Evolutionary conservation across 2,888 invertebrate species (phyloP), one percentile per base, ranked within the genome.

Genomic region (Petrolisthes manimaculis): DNA sequence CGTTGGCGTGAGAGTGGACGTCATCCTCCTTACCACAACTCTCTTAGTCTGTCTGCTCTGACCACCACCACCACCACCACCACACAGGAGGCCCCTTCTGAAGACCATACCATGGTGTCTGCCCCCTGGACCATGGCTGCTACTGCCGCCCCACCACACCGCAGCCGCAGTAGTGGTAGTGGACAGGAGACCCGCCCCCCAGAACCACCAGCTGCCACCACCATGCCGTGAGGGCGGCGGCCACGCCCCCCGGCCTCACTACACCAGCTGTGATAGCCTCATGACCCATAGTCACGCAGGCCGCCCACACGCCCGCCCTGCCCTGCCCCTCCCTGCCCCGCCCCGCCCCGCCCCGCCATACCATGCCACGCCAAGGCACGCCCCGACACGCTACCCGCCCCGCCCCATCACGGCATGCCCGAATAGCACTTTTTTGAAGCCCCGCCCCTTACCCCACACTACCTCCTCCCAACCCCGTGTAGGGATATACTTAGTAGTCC

Each of bases 261-360:
- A 81, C 71, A 83, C 82, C 84, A 84, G 84, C 88, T 88, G 88
- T 88, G 88, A 88, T 88, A 88, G 88, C 84, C 88, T 80, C 80
- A 88, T 80, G 84, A 88, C 88, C 88, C 71, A 71, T 61, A 69
- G 84, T 84, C 88, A 88, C 84, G 88, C 88, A 84, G 84, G 81
- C 84, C 84, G 71, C 83, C 81, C 86, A 77, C 78, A 77, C 85
- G 12, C 54, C 79, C 71, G 56, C 86, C 56, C 55, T 71, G 54
- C 71, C 53, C 84, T 54, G 71, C 81, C 81, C 54, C 86, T 37
- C 67, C 53, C 77, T n/a, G 18, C 51, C 69, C 61, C 21, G 12
- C 61, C 21, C 56, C 81, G n/a, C 21, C 56, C 9, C 55, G 21
- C 18, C 55, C 24, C 55, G 69, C 75, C 69, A 53, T 54, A 83